Evolutionary conservation across 2,888 invertebrate species (phyloP).

Genomic region (Diloba caeruleocephala): DNA sequence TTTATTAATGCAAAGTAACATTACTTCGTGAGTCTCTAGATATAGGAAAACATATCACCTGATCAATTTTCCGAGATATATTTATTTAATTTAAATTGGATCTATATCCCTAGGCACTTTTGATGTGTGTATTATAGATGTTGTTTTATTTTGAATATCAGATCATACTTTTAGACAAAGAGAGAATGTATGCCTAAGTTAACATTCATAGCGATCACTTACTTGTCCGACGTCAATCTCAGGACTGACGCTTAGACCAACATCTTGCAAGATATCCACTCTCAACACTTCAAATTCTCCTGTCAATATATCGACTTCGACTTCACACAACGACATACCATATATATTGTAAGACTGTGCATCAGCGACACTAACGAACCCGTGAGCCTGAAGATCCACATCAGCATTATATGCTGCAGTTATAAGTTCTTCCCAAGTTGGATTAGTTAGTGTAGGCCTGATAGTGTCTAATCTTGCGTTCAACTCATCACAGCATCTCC

Average conservation of each 20-base stretch:
- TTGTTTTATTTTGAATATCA: too few relatives aligned
- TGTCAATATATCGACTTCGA: constrained; percentile 92
- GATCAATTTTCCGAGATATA: too few relatives aligned
- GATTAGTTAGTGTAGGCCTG: constrained; percentile 67
- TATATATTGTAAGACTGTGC: constrained; percentile 71
- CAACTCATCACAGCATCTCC: constrained; percentile 81
- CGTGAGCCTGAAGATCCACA: constrained; percentile 62
- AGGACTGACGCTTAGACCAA: constrained; percentile 90
- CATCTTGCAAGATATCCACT: constrained; percentile 91
- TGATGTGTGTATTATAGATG: too few relatives aligned
- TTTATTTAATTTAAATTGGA: too few relatives aligned
- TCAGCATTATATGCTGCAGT: constrained; percentile 68
- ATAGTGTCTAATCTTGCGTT: constrained; percentile 78
- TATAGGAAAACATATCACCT: too few relatives aligned
- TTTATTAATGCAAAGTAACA: too few relatives aligned
- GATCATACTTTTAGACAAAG: background rate
- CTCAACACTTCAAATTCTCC: constrained; percentile 90
- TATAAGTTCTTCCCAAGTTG: constrained; percentile 84
- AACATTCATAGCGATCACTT: constrained; percentile 25
- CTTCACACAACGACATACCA: constrained; percentile 90
- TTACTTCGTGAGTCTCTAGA: too few relatives aligned
- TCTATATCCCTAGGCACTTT: too few relatives aligned
- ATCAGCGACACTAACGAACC: constrained; percentile 51
- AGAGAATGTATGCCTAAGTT: background rate
- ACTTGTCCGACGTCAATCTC: constrained; percentile 91